phyloP scores from a whole-genome alignment of 64 coral and sea anemone genomes.

The Pachyseris speciosa region DNA sequence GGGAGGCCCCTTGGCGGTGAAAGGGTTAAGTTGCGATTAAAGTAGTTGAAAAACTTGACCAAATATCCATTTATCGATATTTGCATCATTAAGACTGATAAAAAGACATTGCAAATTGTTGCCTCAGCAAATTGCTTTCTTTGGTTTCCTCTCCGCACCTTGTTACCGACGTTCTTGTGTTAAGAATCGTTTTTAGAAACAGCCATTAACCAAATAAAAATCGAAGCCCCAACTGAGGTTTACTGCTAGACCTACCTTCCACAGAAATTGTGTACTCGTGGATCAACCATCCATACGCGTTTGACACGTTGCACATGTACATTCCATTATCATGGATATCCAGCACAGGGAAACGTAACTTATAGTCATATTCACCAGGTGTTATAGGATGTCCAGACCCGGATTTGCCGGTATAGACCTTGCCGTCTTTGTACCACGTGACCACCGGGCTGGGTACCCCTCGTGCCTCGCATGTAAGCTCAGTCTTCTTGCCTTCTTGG shows the following conservation, averaged over 20 bases:
- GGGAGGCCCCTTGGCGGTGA: too few species aligned
- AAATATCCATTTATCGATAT: too few species aligned
- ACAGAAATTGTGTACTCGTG: constrained; percentile 50
- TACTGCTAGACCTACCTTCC: constrained; percentile 42
- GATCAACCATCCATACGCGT: constrained; percentile 51
- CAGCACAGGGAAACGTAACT: constrained; percentile 17
- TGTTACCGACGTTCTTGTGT: too few species aligned
- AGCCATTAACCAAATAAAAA: background rate
- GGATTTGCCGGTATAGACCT: background rate
- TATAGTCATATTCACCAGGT: constrained; percentile 17
- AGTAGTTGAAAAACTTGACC: too few species aligned
- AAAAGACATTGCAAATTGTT: background rate
- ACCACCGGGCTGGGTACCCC: constrained; percentile 59
- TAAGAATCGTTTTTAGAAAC: background rate
- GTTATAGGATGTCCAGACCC: background rate
- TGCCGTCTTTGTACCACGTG: constrained; percentile 74
- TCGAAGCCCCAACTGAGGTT: background rate
- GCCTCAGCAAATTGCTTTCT: too few species aligned
- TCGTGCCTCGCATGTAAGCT: constrained; percentile 55
- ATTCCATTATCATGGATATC: constrained; percentile 8
- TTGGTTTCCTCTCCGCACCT: too few species aligned
- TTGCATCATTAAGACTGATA: too few species aligned
- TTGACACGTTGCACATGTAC: constrained; percentile 78
- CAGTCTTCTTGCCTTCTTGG: constrained; percentile 14
- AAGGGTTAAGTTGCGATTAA: too few species aligned